Conservation (phyloP, 1,140 invertebrate species). For the Drosophila carrolli region DNA sequence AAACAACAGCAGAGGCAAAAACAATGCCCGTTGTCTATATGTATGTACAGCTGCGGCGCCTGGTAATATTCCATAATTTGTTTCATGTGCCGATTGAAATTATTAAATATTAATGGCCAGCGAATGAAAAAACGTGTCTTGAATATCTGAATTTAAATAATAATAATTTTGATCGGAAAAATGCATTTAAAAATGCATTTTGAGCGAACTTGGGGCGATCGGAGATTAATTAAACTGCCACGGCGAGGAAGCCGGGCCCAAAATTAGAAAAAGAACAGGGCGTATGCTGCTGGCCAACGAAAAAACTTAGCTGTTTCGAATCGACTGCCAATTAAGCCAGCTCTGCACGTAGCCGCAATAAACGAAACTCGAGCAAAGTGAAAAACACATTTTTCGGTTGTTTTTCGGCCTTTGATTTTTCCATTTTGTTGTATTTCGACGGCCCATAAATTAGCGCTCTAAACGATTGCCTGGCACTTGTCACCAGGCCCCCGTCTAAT, state of each 20-base stretch:
- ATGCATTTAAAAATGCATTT: constrained; percentile 71
- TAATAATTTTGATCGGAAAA: constrained; percentile 47
- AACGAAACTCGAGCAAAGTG: constrained; percentile 58
- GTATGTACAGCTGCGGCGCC: constrained; percentile 51
- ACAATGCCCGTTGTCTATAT: constrained; percentile 34
- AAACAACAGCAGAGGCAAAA: constrained; percentile 11
- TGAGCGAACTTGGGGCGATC: constrained; percentile 41
- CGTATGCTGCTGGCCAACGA: constrained; percentile 42
- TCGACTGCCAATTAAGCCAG: constrained; percentile 73
- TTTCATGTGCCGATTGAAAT: constrained; percentile 67
- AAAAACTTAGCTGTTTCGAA: constrained; percentile 4
- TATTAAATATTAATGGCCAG: constrained; percentile 74
- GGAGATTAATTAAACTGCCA: constrained; percentile 75
- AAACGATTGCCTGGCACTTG: constrained; percentile 79
- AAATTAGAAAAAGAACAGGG: constrained; percentile 65
- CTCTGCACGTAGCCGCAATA: constrained; percentile 57
- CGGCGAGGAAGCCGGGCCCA: constrained; percentile 47
- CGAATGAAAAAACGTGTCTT: constrained; percentile 65
- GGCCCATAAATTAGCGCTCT: constrained; percentile 71
- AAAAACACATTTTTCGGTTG: constrained; percentile 34
- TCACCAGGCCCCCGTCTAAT: constrained; percentile 72
- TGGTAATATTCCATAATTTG: constrained; percentile 66
- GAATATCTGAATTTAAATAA: constrained; percentile 71
- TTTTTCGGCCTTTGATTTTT: constrained; percentile 38
- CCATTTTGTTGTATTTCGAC: constrained; percentile 31